A percentile compares a stretch with the other conserved stretches of the same genome.
Evolutionary conservation across 2,888 invertebrate species (phyloP).

Genomic region (Mycalesis mineus): DNA sequence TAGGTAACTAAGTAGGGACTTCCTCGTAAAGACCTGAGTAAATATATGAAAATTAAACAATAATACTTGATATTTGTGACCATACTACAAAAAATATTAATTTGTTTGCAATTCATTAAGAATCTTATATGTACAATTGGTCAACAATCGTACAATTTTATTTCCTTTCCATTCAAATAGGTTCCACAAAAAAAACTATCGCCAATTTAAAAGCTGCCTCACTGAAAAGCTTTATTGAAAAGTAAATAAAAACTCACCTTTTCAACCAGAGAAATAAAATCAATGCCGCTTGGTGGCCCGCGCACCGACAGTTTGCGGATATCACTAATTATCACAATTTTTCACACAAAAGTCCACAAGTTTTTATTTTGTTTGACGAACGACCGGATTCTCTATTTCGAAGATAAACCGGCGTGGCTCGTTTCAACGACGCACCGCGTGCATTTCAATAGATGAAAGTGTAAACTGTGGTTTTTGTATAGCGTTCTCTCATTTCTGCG

Average conservation of each 20-base stretch:
- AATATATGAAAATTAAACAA: too few relatives aligned
- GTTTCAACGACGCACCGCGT: slow-evolving; percentile 67
- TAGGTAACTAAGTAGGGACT: too few relatives aligned
- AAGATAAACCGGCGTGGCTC: slow-evolving; percentile 59
- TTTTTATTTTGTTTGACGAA: slow-evolving; percentile 57
- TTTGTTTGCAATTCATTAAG: too few relatives aligned
- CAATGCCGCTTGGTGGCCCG: slow-evolving; percentile 9
- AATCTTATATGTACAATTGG: too few relatives aligned
- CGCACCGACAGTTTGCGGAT: slow-evolving; percentile 25
- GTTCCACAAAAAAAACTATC: too few relatives aligned
- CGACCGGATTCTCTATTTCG: slow-evolving; percentile 59
- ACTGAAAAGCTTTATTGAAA: slow-evolving; percentile 7
- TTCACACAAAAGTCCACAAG: slow-evolving; percentile 42
- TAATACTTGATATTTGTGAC: too few relatives aligned
- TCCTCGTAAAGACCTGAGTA: too few relatives aligned
- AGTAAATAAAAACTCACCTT: slow-evolving; percentile 30
- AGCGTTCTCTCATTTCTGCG: slow-evolving; percentile 60
- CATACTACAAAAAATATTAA: too few relatives aligned
- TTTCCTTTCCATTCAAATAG: too few relatives aligned
- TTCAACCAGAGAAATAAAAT: slow-evolving; percentile 12
- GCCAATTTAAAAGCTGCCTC: background rate
- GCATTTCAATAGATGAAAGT: slow-evolving; percentile 77
- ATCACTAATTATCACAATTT: slow-evolving; percentile 34
- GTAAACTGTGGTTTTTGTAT: slow-evolving; percentile 76
- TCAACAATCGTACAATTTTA: too few relatives aligned